Evolutionary conservation across 2,113 vertebrate species (phyloP), one percentile per base, ranked within the genome.

Genomic region (Pogona vitticeps): DNA sequence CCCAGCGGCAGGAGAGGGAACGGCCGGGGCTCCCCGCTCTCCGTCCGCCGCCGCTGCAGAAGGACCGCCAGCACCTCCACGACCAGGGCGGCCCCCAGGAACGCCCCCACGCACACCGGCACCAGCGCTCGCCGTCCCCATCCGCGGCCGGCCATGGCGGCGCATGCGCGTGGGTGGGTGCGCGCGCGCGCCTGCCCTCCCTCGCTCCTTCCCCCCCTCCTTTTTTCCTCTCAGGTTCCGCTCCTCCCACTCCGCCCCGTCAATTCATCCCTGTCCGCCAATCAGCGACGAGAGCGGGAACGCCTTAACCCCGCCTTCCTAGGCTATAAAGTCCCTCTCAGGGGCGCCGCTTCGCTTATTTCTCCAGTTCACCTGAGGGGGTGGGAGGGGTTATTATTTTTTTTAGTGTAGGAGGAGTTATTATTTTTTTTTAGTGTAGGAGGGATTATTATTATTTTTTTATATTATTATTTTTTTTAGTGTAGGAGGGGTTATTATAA

Each of bases 101-200:
- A 58, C 23, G 79, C 79, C 59, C 79, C 79, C 79, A 59, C n/a
- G 40, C n/a, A 65, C 9, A 82, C 6, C 31, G 78, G 78, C 40
- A n/a, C n/a, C n/a, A 81, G 40, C 70, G 6, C 79, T 2, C 59
- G 15, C 23, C 59, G n/a, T 31, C 42, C 33, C 85, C 85, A 87
- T 13, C 71, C 71, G 40, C 6, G 10, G 85, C 79, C 70, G 42
- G 67, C 79, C 84, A 86, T 86, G 36, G 65, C 67, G 10, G 76
- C 84, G 84, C 76, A 79, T 61, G 84, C 84, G 67, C 76, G 28
- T 79, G 36, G 65, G 46, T 6, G 76, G 76, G 84, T 65, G 59
- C 59, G 84, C 76, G 67, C 65, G 28, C 5, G 9, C 6, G 28
- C 17, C 15, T 7, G 3, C 28, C 15, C 23, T n/a, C 63, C 15